Percentiles rank a stretch among this genome's conserved stretches.
Evolutionary conservation across 2,888 invertebrate genomes (phyloP).

Genomic region (Trichogramma evanescens): DNA sequence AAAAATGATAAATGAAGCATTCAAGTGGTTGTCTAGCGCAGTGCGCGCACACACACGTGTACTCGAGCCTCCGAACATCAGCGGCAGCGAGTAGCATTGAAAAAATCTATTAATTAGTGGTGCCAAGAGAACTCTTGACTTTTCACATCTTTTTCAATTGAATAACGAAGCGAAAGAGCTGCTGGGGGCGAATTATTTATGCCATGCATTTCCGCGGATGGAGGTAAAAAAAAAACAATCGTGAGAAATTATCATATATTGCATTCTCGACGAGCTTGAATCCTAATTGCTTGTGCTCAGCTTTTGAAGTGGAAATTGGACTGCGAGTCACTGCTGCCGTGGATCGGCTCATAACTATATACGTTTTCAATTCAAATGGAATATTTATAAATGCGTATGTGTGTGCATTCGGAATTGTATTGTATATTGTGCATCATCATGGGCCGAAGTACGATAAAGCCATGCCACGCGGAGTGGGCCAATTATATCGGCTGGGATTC

Average conservation of each 20-base stretch:
- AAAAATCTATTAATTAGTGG: constrained; percentile 2
- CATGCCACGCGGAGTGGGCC: too few relatives aligned
- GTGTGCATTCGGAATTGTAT: too few relatives aligned
- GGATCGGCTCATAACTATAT: too few relatives aligned
- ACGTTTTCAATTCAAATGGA: too few relatives aligned
- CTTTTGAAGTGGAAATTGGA: too few relatives aligned
- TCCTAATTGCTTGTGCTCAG: constrained; percentile 5
- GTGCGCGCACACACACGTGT: too few relatives aligned
- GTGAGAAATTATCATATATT: constrained; percentile 8
- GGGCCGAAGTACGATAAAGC: too few relatives aligned
- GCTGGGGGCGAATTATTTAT: constrained; percentile 10
- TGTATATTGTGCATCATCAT: too few relatives aligned
- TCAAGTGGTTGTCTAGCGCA: background rate
- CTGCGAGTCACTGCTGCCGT: too few relatives aligned
- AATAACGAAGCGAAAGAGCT: background rate
- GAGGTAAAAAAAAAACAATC: constrained; percentile 9
- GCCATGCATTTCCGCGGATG: background rate
- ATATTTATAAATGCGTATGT: too few relatives aligned
- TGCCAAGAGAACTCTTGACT: background rate
- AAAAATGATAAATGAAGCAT: background rate
- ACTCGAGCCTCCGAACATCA: too few relatives aligned
- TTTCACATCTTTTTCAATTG: constrained; percentile 2
- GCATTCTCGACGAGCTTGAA: constrained; percentile 11
- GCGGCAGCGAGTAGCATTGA: background rate
- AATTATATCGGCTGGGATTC: too few relatives aligned